phyloP scores from a whole-genome alignment of 2,113 vertebrate species.

The Pollimyrus isidori region DNA sequence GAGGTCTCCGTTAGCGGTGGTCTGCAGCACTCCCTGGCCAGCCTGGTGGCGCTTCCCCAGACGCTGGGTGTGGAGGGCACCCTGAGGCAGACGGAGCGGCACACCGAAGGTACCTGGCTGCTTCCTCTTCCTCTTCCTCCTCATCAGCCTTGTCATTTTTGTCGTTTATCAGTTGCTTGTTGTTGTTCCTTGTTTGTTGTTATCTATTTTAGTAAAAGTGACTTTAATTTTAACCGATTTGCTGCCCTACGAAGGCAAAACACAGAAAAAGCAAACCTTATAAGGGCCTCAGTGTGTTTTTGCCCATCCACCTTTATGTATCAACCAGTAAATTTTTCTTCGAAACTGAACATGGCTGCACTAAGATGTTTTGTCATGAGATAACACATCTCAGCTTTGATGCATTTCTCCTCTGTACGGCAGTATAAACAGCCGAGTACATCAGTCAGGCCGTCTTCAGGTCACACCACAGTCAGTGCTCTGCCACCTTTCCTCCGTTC shows the following conservation, averaged over 20 bases:
- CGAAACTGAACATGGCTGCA: neutral
- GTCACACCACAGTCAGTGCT: neutral
- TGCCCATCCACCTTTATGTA: neutral
- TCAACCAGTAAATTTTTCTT: neutral
- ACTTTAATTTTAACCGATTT: neutral
- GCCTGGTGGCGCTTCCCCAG: constrained; percentile 48
- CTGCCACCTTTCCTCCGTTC: neutral
- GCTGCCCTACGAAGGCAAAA: neutral
- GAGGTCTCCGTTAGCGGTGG: constrained; percentile 53
- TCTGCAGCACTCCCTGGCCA: constrained; percentile 54
- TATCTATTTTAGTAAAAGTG: neutral
- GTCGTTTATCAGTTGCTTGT: neutral
- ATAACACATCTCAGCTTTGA: neutral
- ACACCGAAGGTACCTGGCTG: constrained; percentile 54
- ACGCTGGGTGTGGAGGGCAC: constrained; percentile 51
- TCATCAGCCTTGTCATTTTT: neutral
- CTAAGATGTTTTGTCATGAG: too few relatives aligned
- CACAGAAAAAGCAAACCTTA: too few relatives aligned
- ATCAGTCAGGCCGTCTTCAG: neutral
- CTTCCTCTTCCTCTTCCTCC: neutral
- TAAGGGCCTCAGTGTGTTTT: neutral
- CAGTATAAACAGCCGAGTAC: neutral
- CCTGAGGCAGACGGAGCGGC: constrained; percentile 48
- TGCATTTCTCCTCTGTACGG: neutral
- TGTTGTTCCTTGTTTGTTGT: neutral